Conservation (phyloP, 2,888 invertebrate species). For the Drosophila ezoana region DNA sequence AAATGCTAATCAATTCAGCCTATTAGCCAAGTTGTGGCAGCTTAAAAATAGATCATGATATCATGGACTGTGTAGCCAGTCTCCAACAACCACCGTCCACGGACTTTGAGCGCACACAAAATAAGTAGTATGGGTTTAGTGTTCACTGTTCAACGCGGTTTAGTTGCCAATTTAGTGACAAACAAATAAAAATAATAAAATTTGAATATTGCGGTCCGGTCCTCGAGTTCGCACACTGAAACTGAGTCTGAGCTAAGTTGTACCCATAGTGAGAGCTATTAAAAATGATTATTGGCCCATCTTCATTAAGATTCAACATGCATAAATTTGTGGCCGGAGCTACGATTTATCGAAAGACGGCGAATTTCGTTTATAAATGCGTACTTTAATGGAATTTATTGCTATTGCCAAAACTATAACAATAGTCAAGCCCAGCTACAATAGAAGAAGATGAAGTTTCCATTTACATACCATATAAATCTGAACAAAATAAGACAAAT, state of each 20-base stretch:
- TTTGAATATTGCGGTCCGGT: constrained; percentile 64
- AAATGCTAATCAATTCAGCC: constrained; percentile 54
- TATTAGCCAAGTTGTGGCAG: constrained; percentile 29
- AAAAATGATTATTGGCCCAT: constrained; percentile 74
- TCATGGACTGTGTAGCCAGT: constrained; percentile 66
- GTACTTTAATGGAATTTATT: constrained; percentile 70
- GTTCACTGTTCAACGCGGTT: constrained; percentile 53
- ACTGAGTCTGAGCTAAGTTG: constrained; percentile 36
- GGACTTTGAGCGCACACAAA: constrained; percentile 35
- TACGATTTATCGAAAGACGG: constrained; percentile 46
- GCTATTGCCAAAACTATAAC: constrained; percentile 43
- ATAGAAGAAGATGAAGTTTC: constrained; percentile 15
- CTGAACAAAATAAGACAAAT: not conserved
- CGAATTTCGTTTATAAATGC: constrained; percentile 54
- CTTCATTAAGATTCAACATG: constrained; percentile 71
- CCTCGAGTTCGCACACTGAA: constrained; percentile 24
- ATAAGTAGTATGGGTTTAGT: constrained; percentile 62
- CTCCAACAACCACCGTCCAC: constrained; percentile 30
- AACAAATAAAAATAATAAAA: constrained; percentile 64
- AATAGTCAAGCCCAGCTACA: constrained; percentile 27
- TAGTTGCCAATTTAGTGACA: constrained; percentile 74
- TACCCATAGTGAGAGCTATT: constrained; percentile 67
- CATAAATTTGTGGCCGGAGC: constrained; percentile 58
- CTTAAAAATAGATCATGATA: constrained; percentile 72
- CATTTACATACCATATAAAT: constrained; percentile 59